A percentile compares a stretch with the other conserved stretches of the same genome.
Evolutionary conservation across 2,888 invertebrate species (phyloP).

Genomic region (Archips xylosteana): DNA sequence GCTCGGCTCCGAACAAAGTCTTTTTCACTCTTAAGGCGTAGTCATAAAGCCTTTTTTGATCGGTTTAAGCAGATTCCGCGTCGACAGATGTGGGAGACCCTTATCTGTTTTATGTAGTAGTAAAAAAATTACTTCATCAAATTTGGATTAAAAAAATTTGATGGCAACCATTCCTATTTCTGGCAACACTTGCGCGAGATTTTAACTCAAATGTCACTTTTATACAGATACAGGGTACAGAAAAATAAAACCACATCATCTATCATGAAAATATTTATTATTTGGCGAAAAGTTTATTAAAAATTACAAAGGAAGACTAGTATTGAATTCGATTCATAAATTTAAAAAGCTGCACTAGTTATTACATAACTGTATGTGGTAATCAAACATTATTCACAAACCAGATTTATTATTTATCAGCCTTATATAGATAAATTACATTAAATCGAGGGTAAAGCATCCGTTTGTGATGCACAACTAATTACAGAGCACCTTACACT

Average conservation of each 20-base stretch:
- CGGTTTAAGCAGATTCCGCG: too few relatives aligned
- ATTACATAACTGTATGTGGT: slow-evolving; percentile 17
- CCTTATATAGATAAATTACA: slow-evolving; percentile 21
- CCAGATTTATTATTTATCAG: slow-evolving; percentile 19
- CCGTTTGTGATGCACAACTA: background rate
- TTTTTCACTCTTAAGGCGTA: too few relatives aligned
- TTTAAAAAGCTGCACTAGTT: slow-evolving; percentile 18
- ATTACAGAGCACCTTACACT: background rate
- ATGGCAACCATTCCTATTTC: too few relatives aligned
- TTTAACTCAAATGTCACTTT: too few relatives aligned
- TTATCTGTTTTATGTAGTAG: too few relatives aligned
- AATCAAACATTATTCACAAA: slow-evolving; percentile 6
- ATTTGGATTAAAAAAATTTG: too few relatives aligned
- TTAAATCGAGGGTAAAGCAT: background rate
- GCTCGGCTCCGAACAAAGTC: too few relatives aligned
- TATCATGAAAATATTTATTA: slow-evolving; percentile 27
- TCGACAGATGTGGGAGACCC: too few relatives aligned
- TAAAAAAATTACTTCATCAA: too few relatives aligned
- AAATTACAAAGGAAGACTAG: slow-evolving; percentile 37
- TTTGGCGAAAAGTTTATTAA: slow-evolving; percentile 11
- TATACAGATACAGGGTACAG: too few relatives aligned
- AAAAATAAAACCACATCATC: background rate
- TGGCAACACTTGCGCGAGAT: too few relatives aligned
- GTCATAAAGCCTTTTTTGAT: too few relatives aligned
- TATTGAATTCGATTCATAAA: slow-evolving; percentile 30